These are phyloP conservation scores for Mallateleia sp. DNA, from an alignment of 2,888 invertebrate species.

Conservation along the genomic window DNA sequence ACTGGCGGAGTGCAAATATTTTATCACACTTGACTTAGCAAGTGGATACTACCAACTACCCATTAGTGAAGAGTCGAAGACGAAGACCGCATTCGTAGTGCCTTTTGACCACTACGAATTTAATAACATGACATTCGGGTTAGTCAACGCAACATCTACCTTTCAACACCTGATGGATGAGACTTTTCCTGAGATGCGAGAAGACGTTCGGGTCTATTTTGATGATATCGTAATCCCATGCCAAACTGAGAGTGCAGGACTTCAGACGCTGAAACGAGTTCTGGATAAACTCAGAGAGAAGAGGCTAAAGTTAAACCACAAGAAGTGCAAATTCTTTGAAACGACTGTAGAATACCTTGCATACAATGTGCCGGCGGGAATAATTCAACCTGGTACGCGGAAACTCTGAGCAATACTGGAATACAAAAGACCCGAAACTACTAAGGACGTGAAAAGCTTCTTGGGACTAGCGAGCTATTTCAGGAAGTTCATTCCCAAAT, in stretches of 20 bases:
- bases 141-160: slow-evolving; percentile 15
- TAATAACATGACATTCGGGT: neutral
- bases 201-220: slow-evolving; percentile 21
- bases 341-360: neutral
- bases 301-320: neutral
- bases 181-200: slow-evolving; percentile 43
- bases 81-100: slow-evolving; percentile 70
- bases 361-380: neutral
- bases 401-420: slow-evolving; percentile 68
- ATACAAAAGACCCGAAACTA: slow-evolving; percentile 55
- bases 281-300: neutral
- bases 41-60: slow-evolving; percentile 55
- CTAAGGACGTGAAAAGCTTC: slow-evolving; percentile 70
- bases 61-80: slow-evolving; percentile 68
- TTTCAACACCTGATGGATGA: slow-evolving; percentile 75
- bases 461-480: slow-evolving; percentile 73
- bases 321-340: slow-evolving; percentile 8
- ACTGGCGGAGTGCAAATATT: slow-evolving; percentile 83
- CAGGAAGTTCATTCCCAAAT: slow-evolving; percentile 70
- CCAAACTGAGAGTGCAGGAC: slow-evolving; percentile 5
- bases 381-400: neutral
- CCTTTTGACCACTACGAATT: too few species aligned
- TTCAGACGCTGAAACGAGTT: slow-evolving; percentile 1
- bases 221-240: slow-evolving; percentile 46
- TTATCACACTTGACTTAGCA: slow-evolving; percentile 83